Base-by-base conservation (phyloP, 2,113 vertebrate species). In the Garra rufa region DNA sequence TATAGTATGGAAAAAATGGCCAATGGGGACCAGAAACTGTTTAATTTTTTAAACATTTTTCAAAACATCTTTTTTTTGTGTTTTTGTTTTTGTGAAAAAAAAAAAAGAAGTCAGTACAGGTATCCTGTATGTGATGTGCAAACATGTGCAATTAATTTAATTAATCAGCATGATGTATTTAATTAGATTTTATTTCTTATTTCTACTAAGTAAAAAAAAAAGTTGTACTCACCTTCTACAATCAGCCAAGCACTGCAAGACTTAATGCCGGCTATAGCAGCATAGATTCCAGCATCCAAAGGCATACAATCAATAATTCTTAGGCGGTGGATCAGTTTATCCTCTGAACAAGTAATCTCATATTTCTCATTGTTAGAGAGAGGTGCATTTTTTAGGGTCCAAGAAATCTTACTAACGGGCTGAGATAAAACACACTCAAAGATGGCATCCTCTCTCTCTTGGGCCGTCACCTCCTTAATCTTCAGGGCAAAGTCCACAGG, bases 161-260 rank as follows among this genome's bases (percentile, higher is more conserved):
- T 17, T 65, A 65, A 69, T 69, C 17, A 1, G 4, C 30, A 38
- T 21, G 30, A 69, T 69, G 9, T 17, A 21, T 69, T 69, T 69
- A 21, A 21, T 69, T 38, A 21, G 14, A 30, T 65, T 30, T 15
- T 1, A 15, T 65, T 17, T 34, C 15, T 1, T 55, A 55, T 52
- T 28, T 34, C 48, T 19, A 41, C 10, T 41, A 10, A 41, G 1
- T 13, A 15, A 19, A 74, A 28, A 74, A 28, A 14, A 57, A 71
- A 44, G 24, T 2, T 79, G 46, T 77, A 90, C 95, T 95, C 83
- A 98, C 97, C 87, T 92, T 96, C 95, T 8, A 98, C 94, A 6
- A 96, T 57, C 17, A 99, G 95, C 95, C 96, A 97, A 88, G 96
- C 95, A 1, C 93, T 97, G 73, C 95, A 96, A 24, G 93, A 91